Evolutionary conservation across 2,113 vertebrate species (phyloP).

Genomic region (Pipra filicauda): DNA sequence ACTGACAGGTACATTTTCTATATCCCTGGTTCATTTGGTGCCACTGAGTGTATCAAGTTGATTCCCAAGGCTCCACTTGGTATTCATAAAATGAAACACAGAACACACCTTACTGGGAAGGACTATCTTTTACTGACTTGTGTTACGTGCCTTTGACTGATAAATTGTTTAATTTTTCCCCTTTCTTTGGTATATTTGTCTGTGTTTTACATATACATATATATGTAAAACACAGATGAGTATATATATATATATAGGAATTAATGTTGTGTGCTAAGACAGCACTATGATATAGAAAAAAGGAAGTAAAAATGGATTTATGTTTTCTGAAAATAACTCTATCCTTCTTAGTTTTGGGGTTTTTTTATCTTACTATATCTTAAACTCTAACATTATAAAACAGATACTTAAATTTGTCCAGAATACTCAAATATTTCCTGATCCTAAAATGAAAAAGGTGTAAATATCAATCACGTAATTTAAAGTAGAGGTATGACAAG

Average conservation of each 20-base stretch:
- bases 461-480: not conserved
- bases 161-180: not conserved
- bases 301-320: not conserved
- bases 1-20: not conserved
- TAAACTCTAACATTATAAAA: not conserved
- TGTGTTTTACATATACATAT: not conserved
- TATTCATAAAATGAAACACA: not conserved
- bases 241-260: not conserved
- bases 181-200: not conserved
- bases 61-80: not conserved
- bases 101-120: not conserved
- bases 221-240: not conserved
- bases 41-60: not conserved
- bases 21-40: not conserved
- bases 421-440: not conserved
- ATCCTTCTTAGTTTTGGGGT: not conserved
- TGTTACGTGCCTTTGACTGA: rapidly evolving
- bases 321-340: not conserved
- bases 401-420: not conserved
- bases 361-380: not conserved
- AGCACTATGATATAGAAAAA: not conserved
- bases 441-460: not conserved
- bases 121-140: not conserved
- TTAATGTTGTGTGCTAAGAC: not conserved
- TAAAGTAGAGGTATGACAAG: not conserved